Evolutionary conservation across 2,797 vertebrate genomes (phyloP).

Genomic region (Anguilla pacifica): DNA sequence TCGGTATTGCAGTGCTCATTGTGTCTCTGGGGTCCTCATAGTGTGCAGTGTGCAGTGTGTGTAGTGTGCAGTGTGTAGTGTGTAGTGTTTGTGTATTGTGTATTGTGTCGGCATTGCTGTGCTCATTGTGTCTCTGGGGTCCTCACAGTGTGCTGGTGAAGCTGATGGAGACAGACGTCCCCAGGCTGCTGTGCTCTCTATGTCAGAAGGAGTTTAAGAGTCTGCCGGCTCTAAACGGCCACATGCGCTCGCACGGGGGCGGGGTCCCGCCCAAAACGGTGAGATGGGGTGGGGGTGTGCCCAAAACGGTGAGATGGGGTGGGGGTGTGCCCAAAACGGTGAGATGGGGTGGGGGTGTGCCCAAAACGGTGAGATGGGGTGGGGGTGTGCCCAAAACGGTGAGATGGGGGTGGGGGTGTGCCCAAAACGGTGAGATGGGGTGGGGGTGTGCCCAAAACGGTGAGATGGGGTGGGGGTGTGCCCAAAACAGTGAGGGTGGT

Average conservation of each 20-base stretch:
- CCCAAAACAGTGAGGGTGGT: too few relatives aligned
- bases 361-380: too few relatives aligned
- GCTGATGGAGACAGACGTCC: constrained; percentile 66
- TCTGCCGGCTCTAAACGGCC: constrained; percentile 90
- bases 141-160: constrained; percentile 62
- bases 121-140: not conserved
- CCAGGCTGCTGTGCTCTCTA: constrained; percentile 80
- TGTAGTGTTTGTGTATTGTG: not conserved
- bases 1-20: not conserved
- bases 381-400: too few relatives aligned
- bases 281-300: not conserved
- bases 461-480: too few relatives aligned
- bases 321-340: too few relatives aligned
- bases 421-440: too few relatives aligned
- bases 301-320: too few relatives aligned
- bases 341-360: too few relatives aligned
- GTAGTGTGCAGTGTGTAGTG: not conserved
- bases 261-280: constrained; percentile 80
- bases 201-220: constrained; percentile 90
- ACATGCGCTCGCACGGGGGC: constrained; percentile 90
- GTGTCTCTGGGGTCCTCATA: constrained; percentile 35
- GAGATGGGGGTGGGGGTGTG: too few relatives aligned
- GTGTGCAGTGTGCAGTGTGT: constrained; percentile 41
- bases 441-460: too few relatives aligned
- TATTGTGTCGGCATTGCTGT: too few relatives aligned